A percentile compares a stretch with the other conserved stretches of the same genome.
Evolutionary conservation across 53 echinoderm and acorn worm species (phyloP).

Genomic region (Patiria pectinifera): DNA sequence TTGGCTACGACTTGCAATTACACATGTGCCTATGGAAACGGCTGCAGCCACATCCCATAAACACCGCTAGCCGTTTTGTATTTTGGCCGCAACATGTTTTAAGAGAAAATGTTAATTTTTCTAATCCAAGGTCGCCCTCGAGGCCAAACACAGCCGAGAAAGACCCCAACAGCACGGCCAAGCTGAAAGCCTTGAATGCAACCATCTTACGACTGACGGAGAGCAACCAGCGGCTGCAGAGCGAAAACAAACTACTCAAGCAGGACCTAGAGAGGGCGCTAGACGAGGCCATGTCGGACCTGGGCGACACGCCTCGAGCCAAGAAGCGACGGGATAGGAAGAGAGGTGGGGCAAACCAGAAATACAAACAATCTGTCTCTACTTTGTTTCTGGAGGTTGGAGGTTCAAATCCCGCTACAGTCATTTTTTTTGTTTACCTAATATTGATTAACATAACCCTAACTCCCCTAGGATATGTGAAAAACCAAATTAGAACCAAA

Average conservation of each 20-base stretch:
- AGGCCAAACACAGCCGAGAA: constrained; percentile 73
- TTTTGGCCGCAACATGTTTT: background rate
- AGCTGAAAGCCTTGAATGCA: constrained; percentile 91
- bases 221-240: constrained; percentile 90
- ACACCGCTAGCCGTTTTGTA: too few species aligned
- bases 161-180: constrained; percentile 72
- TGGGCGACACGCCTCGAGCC: constrained; percentile 50
- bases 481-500: too few species aligned
- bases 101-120: background rate
- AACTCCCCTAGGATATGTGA: too few species aligned
- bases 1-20: too few species aligned
- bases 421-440: too few species aligned
- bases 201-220: constrained; percentile 96
- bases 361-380: background rate
- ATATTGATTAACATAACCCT: too few species aligned
- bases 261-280: constrained; percentile 94
- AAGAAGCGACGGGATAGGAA: constrained; percentile 54
- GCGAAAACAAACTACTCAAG: constrained; percentile 97
- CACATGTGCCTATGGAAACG: too few species aligned
- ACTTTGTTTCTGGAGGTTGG: too few species aligned
- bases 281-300: constrained; percentile 73
- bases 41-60: too few species aligned
- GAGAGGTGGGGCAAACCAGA: constrained; percentile 55
- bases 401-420: too few species aligned
- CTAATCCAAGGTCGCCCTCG: constrained; percentile 6